Percentiles rank a stretch among this genome's conserved stretches.
Conservation (phyloP, 1,140 invertebrate species). For the silkworm (Bombyx mori) region ASM3026992v2 NC_085129.1:11218501-11219000, state of each 20-base stretch:
- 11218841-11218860: slow-evolving; percentile 84
- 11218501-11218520: slow-evolving; percentile 73
- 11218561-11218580: slow-evolving; percentile 74
- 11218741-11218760: slow-evolving; percentile 79
- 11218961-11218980: slow-evolving; percentile 60
- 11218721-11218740: slow-evolving; percentile 74
- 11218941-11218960: slow-evolving; percentile 77
- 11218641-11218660: slow-evolving; percentile 75
- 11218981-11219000: slow-evolving; percentile 74
- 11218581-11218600: slow-evolving; percentile 76
- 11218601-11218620: slow-evolving; percentile 74
- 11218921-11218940: slow-evolving; percentile 77
- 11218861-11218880: slow-evolving; percentile 75
- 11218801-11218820: slow-evolving; percentile 73
- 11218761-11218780: slow-evolving; percentile 80
- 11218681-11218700: slow-evolving; percentile 67
- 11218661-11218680: slow-evolving; percentile 67
- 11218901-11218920: slow-evolving; percentile 65
- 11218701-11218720: slow-evolving; percentile 70
- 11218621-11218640: slow-evolving; percentile 75
- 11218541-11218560: slow-evolving; percentile 85
- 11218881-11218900: slow-evolving; percentile 75
- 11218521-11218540: slow-evolving; percentile 79
- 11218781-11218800: slow-evolving; percentile 76
- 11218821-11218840: slow-evolving; percentile 85